Evolutionary conservation across 2,797 vertebrate species (phyloP).

Genomic region (Gymnoscopelus microlampas): DNA sequence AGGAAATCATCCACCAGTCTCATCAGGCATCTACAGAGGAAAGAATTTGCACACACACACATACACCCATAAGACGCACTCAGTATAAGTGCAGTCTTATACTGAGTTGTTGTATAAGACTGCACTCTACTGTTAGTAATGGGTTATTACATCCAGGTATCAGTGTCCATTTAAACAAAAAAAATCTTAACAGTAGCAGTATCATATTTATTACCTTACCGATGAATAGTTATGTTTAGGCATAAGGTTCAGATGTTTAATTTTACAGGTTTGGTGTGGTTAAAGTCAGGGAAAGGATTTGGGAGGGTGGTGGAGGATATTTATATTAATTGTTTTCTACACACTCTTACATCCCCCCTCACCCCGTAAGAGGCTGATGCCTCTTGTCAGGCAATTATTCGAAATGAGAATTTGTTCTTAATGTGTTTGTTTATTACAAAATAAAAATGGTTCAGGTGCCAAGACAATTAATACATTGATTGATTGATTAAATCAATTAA

Average conservation of each 20-base stretch:
- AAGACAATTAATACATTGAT: background rate
- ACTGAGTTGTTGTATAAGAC: background rate
- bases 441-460: background rate
- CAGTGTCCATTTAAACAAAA: background rate
- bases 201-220: background rate
- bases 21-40: constrained; percentile 84
- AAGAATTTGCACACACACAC: background rate
- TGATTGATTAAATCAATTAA: too few relatives aligned
- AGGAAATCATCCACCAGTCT: constrained; percentile 95
- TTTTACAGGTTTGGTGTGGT: too few relatives aligned
- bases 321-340: too few relatives aligned
- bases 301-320: too few relatives aligned
- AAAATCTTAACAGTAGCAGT: too few relatives aligned
- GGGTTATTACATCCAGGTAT: constrained; percentile 25
- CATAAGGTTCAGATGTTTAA: background rate
- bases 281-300: too few relatives aligned
- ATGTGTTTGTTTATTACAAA: too few relatives aligned
- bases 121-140: constrained; percentile 44
- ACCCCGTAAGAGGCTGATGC: too few relatives aligned
- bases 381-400: too few relatives aligned
- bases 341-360: too few relatives aligned
- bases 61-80: background rate
- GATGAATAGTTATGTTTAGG: background rate
- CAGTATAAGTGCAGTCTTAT: too few relatives aligned
- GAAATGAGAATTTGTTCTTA: too few relatives aligned